Percentiles rank a stretch among this genome's conserved stretches.
Evolutionary conservation across 2,113 vertebrate species (phyloP).

Genomic region (Cairina moschata): DNA sequence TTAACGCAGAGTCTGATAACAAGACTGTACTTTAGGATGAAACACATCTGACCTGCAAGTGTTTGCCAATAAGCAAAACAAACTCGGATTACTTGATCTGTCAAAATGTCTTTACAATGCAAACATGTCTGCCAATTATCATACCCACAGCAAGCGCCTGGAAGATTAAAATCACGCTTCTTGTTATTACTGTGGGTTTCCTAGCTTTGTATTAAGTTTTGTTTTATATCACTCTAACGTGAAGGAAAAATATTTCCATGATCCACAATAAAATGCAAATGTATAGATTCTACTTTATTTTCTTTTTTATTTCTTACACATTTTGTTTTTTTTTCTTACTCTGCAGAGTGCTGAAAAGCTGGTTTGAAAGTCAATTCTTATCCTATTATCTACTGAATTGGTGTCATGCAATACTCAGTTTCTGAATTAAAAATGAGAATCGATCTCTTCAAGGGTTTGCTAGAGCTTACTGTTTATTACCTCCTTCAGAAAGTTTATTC

Average conservation of each 20-base stretch:
- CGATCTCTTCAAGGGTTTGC: not conserved
- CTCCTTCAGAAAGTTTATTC: not conserved
- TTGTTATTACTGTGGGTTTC: not conserved
- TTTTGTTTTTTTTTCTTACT: not conserved
- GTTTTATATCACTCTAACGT: not conserved
- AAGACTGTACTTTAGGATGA: not conserved
- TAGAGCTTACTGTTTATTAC: not conserved
- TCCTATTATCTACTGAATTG: not conserved
- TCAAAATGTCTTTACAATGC: not conserved
- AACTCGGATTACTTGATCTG: not conserved
- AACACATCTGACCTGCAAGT: not conserved
- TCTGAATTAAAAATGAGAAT: constrained; percentile 17
- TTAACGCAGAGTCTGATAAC: not conserved
- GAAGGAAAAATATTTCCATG: not conserved
- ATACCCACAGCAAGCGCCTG: not conserved
- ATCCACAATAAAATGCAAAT: not conserved
- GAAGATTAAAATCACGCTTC: not conserved
- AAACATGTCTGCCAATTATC: not conserved
- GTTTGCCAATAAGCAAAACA: not conserved
- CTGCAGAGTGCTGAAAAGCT: not conserved
- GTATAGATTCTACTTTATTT: not conserved
- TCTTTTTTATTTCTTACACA: not conserved
- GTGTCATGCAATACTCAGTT: not conserved
- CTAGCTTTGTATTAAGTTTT: not conserved
- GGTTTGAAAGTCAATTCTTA: constrained; percentile 21